Evolutionary conservation across 1,140 invertebrate genomes (phyloP).

Genomic region (Polypedilum pembai): DNA sequence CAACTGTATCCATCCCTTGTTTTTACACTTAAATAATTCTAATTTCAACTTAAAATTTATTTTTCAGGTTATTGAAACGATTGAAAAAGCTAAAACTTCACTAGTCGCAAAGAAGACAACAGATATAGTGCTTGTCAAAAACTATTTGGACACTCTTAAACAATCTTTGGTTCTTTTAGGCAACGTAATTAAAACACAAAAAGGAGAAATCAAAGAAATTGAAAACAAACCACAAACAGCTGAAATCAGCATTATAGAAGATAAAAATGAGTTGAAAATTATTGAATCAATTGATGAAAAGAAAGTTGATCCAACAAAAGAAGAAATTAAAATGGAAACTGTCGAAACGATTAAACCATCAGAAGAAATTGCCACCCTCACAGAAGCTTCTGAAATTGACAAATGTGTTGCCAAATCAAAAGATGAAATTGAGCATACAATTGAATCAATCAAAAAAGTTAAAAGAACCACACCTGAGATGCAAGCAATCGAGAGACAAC

Average conservation of each 20-base stretch:
- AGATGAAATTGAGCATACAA: slow-evolving; percentile 32
- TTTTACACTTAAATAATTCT: too few species aligned
- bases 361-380: not conserved
- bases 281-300: not conserved
- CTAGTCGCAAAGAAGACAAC: not conserved
- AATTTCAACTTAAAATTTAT: too few species aligned
- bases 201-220: not conserved
- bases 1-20: too few species aligned
- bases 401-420: slow-evolving; percentile 29
- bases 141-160: not conserved
- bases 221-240: not conserved
- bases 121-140: not conserved
- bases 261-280: not conserved
- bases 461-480: slow-evolving; percentile 32
- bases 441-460: slow-evolving; percentile 32
- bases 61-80: not conserved
- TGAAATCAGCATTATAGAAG: not conserved
- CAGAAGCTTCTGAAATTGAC: not conserved
- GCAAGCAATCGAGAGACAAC: not conserved
- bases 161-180: not conserved
- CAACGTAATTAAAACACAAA: not conserved
- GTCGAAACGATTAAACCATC: not conserved
- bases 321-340: not conserved
- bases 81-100: not conserved
- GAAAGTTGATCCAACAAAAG: not conserved